Percentiles rank a stretch among this genome's conserved stretches.
Conservation (phyloP, 2,888 invertebrate species). For the Ceraclea dissimilis region DNA sequence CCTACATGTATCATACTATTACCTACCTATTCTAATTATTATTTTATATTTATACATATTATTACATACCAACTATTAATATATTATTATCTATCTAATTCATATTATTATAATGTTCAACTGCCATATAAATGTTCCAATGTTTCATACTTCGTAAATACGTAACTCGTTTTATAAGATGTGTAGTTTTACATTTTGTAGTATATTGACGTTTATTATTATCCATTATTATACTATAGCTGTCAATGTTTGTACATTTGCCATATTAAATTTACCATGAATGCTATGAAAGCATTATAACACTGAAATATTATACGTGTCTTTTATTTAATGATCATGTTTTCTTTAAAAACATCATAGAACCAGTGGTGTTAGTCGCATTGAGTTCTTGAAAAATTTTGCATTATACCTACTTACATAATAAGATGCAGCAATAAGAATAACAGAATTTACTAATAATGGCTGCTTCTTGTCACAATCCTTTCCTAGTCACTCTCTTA, state of each 20-base stretch:
- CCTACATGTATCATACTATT: neutral
- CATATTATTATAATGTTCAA: slow-evolving; percentile 16
- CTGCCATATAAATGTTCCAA: slow-evolving; percentile 23
- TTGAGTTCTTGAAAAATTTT: too few relatives aligned
- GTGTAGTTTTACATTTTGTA: slow-evolving; percentile 22
- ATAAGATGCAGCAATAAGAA: too few relatives aligned
- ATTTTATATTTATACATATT: too few relatives aligned
- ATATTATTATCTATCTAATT: neutral
- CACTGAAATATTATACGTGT: slow-evolving; percentile 13
- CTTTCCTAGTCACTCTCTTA: too few relatives aligned
- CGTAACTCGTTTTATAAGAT: slow-evolving; percentile 40
- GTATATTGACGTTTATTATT: slow-evolving; percentile 18
- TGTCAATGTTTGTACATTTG: slow-evolving; percentile 26
- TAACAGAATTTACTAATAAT: too few relatives aligned
- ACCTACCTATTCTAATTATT: neutral
- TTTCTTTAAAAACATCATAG: too few relatives aligned
- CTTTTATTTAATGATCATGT: too few relatives aligned
- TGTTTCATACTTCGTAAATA: slow-evolving; percentile 31
- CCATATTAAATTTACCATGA: slow-evolving; percentile 23
- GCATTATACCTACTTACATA: too few relatives aligned
- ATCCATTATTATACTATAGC: slow-evolving; percentile 6
- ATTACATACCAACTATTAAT: neutral
- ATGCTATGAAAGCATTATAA: slow-evolving; percentile 12
- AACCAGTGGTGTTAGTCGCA: too few relatives aligned
- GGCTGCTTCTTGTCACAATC: too few relatives aligned